Evolutionary conservation across 1,140 invertebrate genomes (phyloP), one percentile per base, ranked within the genome.

Genomic region (Hirudo medicinalis): DNA sequence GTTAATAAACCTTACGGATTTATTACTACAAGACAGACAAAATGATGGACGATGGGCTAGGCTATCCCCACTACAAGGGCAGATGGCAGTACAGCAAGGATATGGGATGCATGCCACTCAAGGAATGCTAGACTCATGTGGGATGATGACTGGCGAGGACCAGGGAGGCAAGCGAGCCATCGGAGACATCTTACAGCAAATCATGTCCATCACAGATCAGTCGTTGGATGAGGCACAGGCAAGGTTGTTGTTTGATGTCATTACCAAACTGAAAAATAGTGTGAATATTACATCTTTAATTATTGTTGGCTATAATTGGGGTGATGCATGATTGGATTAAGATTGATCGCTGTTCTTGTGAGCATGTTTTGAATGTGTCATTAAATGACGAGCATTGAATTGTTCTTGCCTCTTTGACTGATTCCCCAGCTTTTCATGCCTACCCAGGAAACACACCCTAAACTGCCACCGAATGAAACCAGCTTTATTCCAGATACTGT

Each of bases 191-290:
- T 84, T 97, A 66, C 92, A 97, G 82, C 94, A 97, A 83, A 97
- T 97, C 69, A 96, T 97, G 92, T 96, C 94, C 80, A 97, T 97
- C 76, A 97, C 94, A 22, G 94, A 98, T 83, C 94, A 98, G 84
- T 94, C 91, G 77, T 85, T 98, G 76, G 94, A 98, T 82, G 94
- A 98, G 84, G 94, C 94, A 36, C 94, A 98, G 86, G 93, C 93
- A 54, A 89, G 94, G 88, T 89, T 83, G 19, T 43, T 67, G n/a
- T 66, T 66, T 63, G 9, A 32, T 25, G 29, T 63, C 22, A 13
- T 63, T 63, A 49, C 13, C 43, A 49, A 49, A 49, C 3, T 9
- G 13, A 17, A 11, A 49, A 15, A 0, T 49, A 9, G 1, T 49
- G 43, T 49, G 13, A 49, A 49, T 11, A 17, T 13, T n/a, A n/a